Base-by-base conservation (phyloP, 2,113 vertebrate genomes). In the Trinectes maculatus region DNA sequence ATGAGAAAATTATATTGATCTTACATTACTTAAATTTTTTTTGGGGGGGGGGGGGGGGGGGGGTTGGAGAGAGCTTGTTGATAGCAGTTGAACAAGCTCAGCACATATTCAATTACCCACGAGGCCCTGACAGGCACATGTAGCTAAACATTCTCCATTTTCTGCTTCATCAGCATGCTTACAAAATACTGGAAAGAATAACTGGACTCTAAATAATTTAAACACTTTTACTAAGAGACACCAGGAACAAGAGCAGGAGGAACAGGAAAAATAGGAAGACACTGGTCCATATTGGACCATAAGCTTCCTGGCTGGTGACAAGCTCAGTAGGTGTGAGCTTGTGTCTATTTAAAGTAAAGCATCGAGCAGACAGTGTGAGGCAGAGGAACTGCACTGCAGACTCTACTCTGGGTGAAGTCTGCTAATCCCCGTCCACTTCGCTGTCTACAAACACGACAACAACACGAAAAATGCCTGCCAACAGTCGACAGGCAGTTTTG, bases 1-100 rank as follows among this genome's bases (percentile, higher is more conserved):
- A 13, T 26, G 54, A 70, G 44, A 47, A 34, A 21, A 16, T 8
- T 34, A 43, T 61, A 85, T 84, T 74, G 82, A 86, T 79, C 33
- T 6, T 7, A 37, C 29, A 39, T 58, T 67, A 33, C 22, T 37
- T 37, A 10, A 16, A 80, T 31, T 11, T 42, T 64, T 77, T 55
- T 15, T n/a, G n/a, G n/a, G n/a, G n/a, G n/a, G n/a, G n/a, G n/a
- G n/a, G n/a, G n/a, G n/a, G n/a, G n/a, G n/a, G n/a, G 8, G 1
- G 46, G 43, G 33, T 42, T 33, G 39, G 22, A 55, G 42, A 46
- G n/a, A 37, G 29, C 48, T 62, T 42, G 21, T 69, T 71, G 49
- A 49, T 11, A 16, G 11, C 2, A 24, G 22, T 19, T 9, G 6
- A 49, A 52, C 49, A 16, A 64, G 19, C 62, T 60, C 77, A 43